Conservation (phyloP, 2,888 invertebrate genomes). For the Ethmia dodecea region DNA sequence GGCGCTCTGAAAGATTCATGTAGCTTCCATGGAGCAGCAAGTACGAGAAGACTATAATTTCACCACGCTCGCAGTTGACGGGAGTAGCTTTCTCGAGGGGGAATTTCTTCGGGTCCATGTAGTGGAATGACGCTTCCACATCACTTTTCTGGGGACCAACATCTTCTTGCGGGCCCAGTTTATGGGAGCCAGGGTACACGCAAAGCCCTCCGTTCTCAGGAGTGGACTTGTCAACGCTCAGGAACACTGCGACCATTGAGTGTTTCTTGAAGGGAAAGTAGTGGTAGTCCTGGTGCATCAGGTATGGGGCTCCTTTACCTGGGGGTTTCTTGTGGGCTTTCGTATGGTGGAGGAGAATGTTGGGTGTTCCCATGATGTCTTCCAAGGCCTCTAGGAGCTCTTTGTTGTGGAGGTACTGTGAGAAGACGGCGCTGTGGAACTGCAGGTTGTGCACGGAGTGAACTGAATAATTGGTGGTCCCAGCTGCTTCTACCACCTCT, state of each 20-base stretch:
- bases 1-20: conserved; percentile 49
- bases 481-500: conserved; percentile 42
- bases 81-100: conserved; percentile 61
- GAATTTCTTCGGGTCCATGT: conserved; percentile 54
- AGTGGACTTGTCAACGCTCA: conserved; percentile 66
- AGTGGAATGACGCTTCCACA: conserved; percentile 42
- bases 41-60: conserved; percentile 71
- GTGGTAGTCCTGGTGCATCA: conserved; percentile 74
- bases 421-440: conserved; percentile 60
- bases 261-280: conserved; percentile 73
- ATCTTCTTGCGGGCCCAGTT: conserved; percentile 64
- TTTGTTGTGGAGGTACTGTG: conserved; percentile 49
- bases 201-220: conserved; percentile 71
- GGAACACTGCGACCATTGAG: conserved; percentile 69
- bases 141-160: conserved; percentile 42
- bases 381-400: conserved; percentile 60
- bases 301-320: conserved; percentile 63
- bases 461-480: conserved; percentile 16
- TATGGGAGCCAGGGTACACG: conserved; percentile 73
- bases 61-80: conserved; percentile 58
- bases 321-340: conserved; percentile 72
- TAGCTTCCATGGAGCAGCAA: conserved; percentile 72
- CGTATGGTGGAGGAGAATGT: conserved; percentile 69
- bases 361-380: conserved; percentile 59
- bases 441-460: conserved; percentile 61